Base-by-base conservation (phyloP, 2,888 invertebrate species). In the Hydrotaea cyrtoneurina region DNA sequence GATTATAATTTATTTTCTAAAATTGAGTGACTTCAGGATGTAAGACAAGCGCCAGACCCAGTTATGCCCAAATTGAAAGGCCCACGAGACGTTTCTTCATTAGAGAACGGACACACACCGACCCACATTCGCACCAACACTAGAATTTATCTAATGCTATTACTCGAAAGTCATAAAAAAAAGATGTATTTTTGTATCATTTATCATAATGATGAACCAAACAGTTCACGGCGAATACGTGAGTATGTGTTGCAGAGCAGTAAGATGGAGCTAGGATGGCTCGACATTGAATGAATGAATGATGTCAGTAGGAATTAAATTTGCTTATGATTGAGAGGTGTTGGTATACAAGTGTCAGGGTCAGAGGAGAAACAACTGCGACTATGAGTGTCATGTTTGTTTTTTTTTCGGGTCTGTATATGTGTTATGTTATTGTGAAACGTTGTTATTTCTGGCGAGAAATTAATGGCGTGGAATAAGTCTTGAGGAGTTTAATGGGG, bases 261-360 rank as follows among this genome's bases (percentile, higher is more conserved):
- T 4, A 2, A 4, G 31, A 31, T 2, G 31, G 62, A 62, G 15
- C 1, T n/a, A 50, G 39, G 39, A 1, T 39, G 39, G 39, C 39
- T 2, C n/a, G n/a, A n/a, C 50, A 46, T n/a, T 46, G 23, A 43
- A 26, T 46, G 23, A 43, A 23, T 69, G 39, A 64, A 31, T 66
- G 69, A 81, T 71, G 75, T n/a, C 13, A 76, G 57, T 73, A 73
- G 73, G 79, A 79, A 66, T 83, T 79, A 72, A 75, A 83, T 79
- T 75, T 79, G 46, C 72, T 76, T 79, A 46, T 78, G 62, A 78
- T 78, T 80, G 62, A 77, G 15, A 55, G 62, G 13, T 71, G 59
- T 43, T 77, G 73, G 8, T 36, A 73, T 71, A 53, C 36, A 72
- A 17, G 46, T 74, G 73, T 39, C 78, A 78, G 53, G 79, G 76